phyloP scores from a whole-genome alignment of 2,797 vertebrate species.

The Mormyrops attenuatus region DNA sequence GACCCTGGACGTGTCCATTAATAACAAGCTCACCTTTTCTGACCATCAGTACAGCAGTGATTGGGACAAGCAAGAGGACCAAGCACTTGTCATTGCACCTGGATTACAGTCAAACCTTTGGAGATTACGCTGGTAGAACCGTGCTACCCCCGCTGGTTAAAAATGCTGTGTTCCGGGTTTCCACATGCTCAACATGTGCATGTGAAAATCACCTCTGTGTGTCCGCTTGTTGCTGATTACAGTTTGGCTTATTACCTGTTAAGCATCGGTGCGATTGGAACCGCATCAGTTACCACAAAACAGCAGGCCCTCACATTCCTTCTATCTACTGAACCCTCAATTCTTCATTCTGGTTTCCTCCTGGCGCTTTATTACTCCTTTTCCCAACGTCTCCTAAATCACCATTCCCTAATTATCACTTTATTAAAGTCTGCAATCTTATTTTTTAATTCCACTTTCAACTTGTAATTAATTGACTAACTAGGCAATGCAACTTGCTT shows the following conservation, averaged over 20 bases:
- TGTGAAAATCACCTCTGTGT: background rate
- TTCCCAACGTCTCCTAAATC: background rate
- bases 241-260: background rate
- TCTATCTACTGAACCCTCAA: background rate
- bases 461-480: conserved; percentile 9
- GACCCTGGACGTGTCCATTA: background rate
- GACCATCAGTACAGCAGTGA: background rate
- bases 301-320: background rate
- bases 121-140: background rate
- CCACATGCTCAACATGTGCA: background rate
- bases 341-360: background rate
- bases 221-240: background rate
- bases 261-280: background rate
- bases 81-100: background rate
- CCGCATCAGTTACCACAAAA: background rate
- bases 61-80: background rate
- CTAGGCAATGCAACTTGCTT: background rate
- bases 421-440: background rate
- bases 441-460: background rate
- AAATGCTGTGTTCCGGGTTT: background rate
- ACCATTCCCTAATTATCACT: background rate
- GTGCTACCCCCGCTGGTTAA: background rate
- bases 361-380: background rate
- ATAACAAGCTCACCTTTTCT: conserved; percentile 1
- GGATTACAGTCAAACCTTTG: background rate